phyloP scores from a whole-genome alignment of 1,140 invertebrate genomes.

The Leguminivora glycinivorella region DNA sequence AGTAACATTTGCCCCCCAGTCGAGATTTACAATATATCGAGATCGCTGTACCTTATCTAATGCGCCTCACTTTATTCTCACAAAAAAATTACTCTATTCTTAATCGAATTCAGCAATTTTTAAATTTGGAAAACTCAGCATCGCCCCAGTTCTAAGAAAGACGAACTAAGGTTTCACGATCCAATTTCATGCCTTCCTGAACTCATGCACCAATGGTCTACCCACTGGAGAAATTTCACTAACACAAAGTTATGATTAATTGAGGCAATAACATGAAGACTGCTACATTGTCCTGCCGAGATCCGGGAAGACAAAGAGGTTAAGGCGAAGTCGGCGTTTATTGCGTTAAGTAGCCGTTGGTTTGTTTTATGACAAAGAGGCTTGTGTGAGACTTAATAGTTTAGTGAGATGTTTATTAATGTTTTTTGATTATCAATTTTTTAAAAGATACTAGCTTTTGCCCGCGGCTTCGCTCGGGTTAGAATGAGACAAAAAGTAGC shows the following conservation, averaged over 20 bases:
- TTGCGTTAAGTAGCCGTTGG: neutral
- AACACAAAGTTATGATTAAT: constrained; percentile 78
- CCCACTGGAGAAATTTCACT: constrained; percentile 73
- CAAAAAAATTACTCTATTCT: neutral
- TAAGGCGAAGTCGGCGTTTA: constrained; percentile 28
- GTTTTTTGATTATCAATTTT: too few relatives aligned
- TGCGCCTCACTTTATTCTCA: neutral
- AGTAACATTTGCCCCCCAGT: too few relatives aligned
- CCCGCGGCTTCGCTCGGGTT: too few relatives aligned
- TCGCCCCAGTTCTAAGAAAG: constrained; percentile 56
- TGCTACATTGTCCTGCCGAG: constrained; percentile 49
- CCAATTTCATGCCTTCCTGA: constrained; percentile 77
- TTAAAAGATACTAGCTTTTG: too few relatives aligned
- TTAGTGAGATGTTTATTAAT: neutral
- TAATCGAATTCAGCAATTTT: constrained; percentile 29
- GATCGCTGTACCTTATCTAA: too few relatives aligned
- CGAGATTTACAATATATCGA: too few relatives aligned
- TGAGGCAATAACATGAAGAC: constrained; percentile 69
- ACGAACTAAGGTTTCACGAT: constrained; percentile 67
- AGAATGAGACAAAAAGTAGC: too few relatives aligned
- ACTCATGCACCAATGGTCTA: constrained; percentile 65
- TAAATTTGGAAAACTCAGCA: constrained; percentile 64
- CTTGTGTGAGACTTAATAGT: neutral
- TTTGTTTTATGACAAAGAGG: constrained; percentile 1
- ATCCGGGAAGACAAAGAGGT: constrained; percentile 42